Evolutionary conservation across 2,113 vertebrate species (phyloP).

Genomic region (Myocastor coypus): DNA sequence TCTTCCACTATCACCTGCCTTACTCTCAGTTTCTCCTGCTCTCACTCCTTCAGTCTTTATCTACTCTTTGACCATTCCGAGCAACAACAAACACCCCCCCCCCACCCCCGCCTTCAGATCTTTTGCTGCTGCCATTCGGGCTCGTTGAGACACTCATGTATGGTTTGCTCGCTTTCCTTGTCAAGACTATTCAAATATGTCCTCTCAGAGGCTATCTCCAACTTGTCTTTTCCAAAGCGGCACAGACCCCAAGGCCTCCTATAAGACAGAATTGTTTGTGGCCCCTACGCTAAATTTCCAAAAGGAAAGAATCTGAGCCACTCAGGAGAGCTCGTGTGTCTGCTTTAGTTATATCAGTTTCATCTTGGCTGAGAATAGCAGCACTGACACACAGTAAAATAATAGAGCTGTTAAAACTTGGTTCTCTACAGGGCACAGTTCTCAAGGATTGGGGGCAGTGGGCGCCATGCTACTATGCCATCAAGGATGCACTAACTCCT

Average conservation of each 20-base stretch:
- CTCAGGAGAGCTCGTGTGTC: not conserved
- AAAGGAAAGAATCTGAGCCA: not conserved
- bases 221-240: not conserved
- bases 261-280: not conserved
- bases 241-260: not conserved
- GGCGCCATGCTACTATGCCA: not conserved
- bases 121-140: not conserved
- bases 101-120: fast-evolving
- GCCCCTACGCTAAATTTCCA: not conserved
- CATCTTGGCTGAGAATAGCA: not conserved
- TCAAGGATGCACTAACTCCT: not conserved
- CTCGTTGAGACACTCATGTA: not conserved
- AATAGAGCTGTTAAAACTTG: not conserved
- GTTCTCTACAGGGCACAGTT: not conserved
- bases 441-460: not conserved
- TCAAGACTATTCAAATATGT: not conserved
- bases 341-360: no score
- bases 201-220: not conserved
- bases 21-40: not conserved
- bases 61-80: not conserved
- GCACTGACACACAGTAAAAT: not conserved
- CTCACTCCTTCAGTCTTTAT: not conserved
- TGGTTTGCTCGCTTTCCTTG: not conserved
- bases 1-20: not conserved
- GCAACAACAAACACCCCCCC: no score